phyloP scores from a whole-genome alignment of 1,140 invertebrate genomes.

The Drosophila ironensis region DNA sequence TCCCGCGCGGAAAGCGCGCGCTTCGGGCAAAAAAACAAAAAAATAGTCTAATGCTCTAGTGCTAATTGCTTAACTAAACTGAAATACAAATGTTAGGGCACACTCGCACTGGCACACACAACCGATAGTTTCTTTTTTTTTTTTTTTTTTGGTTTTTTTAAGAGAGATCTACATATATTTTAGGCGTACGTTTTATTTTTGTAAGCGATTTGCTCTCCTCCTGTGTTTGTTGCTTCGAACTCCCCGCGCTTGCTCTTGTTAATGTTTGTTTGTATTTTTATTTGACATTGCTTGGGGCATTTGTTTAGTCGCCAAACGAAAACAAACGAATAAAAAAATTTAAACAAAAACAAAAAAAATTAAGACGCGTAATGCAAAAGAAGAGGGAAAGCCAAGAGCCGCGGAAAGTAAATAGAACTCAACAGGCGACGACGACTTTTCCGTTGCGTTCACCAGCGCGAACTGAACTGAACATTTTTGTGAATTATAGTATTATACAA shows the following conservation, averaged over 20 bases:
- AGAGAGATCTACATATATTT: too few relatives aligned
- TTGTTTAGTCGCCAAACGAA: too few relatives aligned
- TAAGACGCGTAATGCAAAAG: too few relatives aligned
- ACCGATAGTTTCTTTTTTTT: neutral
- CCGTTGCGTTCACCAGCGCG: conserved; percentile 76
- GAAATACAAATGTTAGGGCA: conserved; percentile 33
- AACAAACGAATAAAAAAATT: conserved; percentile 4
- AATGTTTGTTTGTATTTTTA: neutral
- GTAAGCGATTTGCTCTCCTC: conserved; percentile 11
- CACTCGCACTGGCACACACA: neutral
- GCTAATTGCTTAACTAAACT: conserved; percentile 38
- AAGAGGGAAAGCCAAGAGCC: conserved; percentile 3
- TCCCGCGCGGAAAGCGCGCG: conserved; percentile 25
- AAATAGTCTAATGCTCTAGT: conserved; percentile 12
- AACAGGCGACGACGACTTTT: conserved; percentile 59
- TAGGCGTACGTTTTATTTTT: conserved; percentile 39
- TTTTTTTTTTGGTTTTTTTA: too few relatives aligned
- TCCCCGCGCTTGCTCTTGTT: neutral
- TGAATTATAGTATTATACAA: conserved; percentile 73
- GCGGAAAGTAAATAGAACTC: conserved; percentile 31
- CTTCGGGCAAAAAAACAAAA: conserved; percentile 4
- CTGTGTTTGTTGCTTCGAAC: conserved; percentile 8
- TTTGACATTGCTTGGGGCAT: neutral
- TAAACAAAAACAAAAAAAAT: conserved; percentile 11
- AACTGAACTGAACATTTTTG: conserved; percentile 73